Conservation (phyloP, 2,113 vertebrate genomes). For the Periophthalmodon schlosseri region DNA sequence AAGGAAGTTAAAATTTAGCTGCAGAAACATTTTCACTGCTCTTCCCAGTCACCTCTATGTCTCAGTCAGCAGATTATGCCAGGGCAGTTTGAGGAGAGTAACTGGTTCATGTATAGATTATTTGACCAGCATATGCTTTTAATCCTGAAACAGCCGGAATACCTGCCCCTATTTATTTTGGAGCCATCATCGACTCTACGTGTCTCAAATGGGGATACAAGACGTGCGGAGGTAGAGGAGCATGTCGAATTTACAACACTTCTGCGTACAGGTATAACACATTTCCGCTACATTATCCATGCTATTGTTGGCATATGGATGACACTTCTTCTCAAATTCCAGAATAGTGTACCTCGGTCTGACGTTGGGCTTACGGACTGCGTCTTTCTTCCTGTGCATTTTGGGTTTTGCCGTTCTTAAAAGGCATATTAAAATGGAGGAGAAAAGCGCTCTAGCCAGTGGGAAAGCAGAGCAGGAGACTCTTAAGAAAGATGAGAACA, state of each 20-base stretch:
- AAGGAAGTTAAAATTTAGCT: too few relatives aligned
- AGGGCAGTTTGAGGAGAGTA: too few relatives aligned
- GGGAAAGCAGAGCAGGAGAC: slow-evolving; percentile 66
- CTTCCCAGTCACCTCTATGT: too few relatives aligned
- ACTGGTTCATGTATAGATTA: background rate
- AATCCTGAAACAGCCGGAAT: slow-evolving; percentile 83
- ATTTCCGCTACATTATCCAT: background rate
- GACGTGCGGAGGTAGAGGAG: slow-evolving; percentile 86
- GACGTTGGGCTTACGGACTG: slow-evolving; percentile 82
- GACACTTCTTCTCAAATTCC: background rate
- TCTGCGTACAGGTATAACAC: slow-evolving; percentile 81
- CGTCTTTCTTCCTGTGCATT: slow-evolving; percentile 84
- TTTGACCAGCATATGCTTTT: background rate
- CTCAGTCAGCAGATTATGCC: too few relatives aligned
- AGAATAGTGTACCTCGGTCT: slow-evolving; percentile 88
- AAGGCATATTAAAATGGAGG: slow-evolving; percentile 72
- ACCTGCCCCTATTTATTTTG: slow-evolving; percentile 92
- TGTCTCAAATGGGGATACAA: slow-evolving; percentile 92
- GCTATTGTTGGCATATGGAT: background rate
- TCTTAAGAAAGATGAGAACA: slow-evolving; percentile 75
- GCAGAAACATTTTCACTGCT: too few relatives aligned
- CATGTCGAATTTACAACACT: slow-evolving; percentile 90
- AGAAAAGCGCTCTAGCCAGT: slow-evolving; percentile 60
- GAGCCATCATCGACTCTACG: slow-evolving; percentile 88
- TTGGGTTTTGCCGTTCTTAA: slow-evolving; percentile 81